Conservation (phyloP, 2,113 vertebrate species). For the Bambusicola thoracicus region DNA sequence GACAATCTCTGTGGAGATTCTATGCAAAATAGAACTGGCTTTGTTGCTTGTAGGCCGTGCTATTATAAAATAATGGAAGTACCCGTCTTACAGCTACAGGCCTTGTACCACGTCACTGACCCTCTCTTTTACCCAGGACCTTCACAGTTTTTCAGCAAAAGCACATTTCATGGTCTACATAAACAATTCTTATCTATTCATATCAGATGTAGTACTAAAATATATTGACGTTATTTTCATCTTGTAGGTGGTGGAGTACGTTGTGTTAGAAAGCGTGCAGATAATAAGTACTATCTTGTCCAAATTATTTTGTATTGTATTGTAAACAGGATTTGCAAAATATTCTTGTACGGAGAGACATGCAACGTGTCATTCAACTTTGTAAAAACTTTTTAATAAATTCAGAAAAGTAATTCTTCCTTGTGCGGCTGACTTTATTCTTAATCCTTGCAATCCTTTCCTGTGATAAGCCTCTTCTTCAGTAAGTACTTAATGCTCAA, state of each 20-base stretch:
- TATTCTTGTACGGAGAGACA: neutral
- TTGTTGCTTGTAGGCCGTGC: neutral
- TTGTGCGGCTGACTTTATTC: slow-evolving; percentile 6
- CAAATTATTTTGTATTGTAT: neutral
- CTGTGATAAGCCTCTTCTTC: neutral
- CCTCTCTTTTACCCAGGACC: neutral
- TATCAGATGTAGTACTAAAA: neutral
- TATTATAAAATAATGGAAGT: neutral
- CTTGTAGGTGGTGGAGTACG: neutral
- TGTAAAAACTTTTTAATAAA: slow-evolving; percentile 39
- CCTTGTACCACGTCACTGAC: neutral
- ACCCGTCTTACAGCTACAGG: neutral
- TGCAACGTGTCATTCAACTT: neutral
- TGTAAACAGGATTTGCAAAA: neutral
- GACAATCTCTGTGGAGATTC: neutral
- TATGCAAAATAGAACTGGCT: neutral
- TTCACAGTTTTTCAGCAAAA: neutral
- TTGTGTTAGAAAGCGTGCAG: neutral
- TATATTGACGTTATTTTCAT: neutral
- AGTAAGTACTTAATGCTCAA: neutral
- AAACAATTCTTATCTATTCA: neutral
- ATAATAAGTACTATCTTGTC: neutral
- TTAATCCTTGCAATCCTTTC: neutral
- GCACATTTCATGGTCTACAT: neutral
- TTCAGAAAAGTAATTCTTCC: neutral